phyloP scores from a whole-genome alignment of 2,113 vertebrate genomes.

The Nothoprocta perdicaria region DNA sequence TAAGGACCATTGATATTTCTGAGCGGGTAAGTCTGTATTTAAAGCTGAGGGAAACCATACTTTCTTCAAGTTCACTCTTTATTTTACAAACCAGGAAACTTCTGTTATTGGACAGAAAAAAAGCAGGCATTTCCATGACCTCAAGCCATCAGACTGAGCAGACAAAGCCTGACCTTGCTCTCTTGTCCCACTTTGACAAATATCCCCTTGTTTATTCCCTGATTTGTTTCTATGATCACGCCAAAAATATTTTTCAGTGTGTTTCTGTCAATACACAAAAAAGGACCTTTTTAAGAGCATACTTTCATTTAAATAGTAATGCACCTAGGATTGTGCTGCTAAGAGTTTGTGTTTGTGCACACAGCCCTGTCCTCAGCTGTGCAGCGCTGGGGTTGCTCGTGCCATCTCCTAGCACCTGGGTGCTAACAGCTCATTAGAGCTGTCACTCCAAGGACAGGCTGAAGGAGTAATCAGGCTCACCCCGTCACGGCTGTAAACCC shows the following conservation, averaged over 20 bases:
- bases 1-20: neutral
- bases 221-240: neutral
- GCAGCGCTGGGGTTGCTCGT: accelerated
- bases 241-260: neutral
- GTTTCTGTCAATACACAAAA: neutral
- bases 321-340: neutral
- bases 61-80: neutral
- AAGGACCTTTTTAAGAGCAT: neutral
- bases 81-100: neutral
- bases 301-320: neutral
- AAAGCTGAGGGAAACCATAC: neutral
- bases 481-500: neutral
- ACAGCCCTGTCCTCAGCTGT: neutral
- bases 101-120: neutral
- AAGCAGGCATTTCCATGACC: neutral
- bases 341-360: neutral
- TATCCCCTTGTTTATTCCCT: neutral
- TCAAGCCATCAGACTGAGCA: neutral
- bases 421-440: conserved; percentile 3
- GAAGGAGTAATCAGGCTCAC: conserved; percentile 1
- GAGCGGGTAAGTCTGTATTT: neutral
- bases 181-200: neutral
- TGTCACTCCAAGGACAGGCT: conserved; percentile 35
- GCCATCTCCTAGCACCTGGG: accelerated
- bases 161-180: neutral